phyloP scores from a whole-genome alignment of 1,140 invertebrate species.

The Aporrectodea caliginosa region DNA sequence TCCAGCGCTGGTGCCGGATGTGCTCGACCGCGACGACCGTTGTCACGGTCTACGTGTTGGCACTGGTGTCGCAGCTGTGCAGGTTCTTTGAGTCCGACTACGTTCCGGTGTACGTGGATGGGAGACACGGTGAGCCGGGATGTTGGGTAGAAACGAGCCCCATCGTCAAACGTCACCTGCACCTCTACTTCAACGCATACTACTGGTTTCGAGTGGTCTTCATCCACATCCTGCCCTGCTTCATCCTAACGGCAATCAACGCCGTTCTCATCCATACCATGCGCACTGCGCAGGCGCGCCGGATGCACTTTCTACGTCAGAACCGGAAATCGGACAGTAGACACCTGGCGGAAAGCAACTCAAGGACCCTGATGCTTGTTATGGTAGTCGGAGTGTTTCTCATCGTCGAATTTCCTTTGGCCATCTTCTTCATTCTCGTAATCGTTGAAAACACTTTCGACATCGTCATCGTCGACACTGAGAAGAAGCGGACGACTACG shows the following conservation, averaged over 20 bases:
- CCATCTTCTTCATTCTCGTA: slow-evolving; percentile 22
- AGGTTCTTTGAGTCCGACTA: slow-evolving; percentile 68
- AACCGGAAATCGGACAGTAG: slow-evolving; percentile 62
- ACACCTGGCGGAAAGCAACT: not conserved
- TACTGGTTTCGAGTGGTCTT: slow-evolving; percentile 81
- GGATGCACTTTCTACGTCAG: slow-evolving; percentile 75
- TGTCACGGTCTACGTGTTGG: slow-evolving; percentile 68
- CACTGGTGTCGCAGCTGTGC: slow-evolving; percentile 73
- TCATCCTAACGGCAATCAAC: slow-evolving; percentile 81
- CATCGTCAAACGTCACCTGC: slow-evolving; percentile 58
- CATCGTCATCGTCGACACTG: slow-evolving; percentile 66
- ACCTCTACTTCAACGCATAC: slow-evolving; percentile 75
- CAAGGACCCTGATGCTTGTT: slow-evolving; percentile 76
- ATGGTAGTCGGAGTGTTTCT: slow-evolving; percentile 45
- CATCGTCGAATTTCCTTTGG: slow-evolving; percentile 33
- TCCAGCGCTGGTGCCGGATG: not conserved
- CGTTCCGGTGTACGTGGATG: slow-evolving; percentile 47
- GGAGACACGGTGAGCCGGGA: slow-evolving; percentile 6
- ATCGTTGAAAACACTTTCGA: slow-evolving; percentile 45
- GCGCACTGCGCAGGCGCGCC: slow-evolving; percentile 71
- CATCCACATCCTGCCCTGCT: slow-evolving; percentile 83
- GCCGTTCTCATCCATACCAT: slow-evolving; percentile 79
- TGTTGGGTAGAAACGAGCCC: slow-evolving; percentile 35
- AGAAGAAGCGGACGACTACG: not conserved
- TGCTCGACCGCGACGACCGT: not conserved